Evolutionary conservation across 2,113 vertebrate genomes (phyloP), one percentile per base, ranked within the genome.

Genomic region (Lamprotornis superbus): DNA sequence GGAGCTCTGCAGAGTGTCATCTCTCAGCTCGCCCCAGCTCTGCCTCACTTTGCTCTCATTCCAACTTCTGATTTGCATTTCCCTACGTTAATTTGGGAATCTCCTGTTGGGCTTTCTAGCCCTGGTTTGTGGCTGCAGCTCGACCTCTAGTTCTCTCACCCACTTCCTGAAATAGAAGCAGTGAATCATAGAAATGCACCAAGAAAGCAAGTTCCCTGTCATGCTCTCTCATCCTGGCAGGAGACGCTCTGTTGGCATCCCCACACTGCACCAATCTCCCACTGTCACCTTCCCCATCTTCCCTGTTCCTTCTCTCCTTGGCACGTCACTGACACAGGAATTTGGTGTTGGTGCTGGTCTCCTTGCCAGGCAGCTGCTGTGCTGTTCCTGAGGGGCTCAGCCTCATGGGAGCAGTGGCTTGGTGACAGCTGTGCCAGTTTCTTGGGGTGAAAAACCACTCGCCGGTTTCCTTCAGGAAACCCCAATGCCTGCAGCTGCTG

Each of bases 31-130:
- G 4, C 46, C 57, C 11, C 52, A 78, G 73, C 81, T 83, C 92
- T 95, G 78, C 82, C 79, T 92, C 2, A 4, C 85, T 83, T 92
- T 89, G 87, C 78, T 94, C 81, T 87, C 7, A 0, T 94, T 94
- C 56, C 65, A 83, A 10, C 64, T 92, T 87, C 55, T 19, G 63
- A 83, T 68, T 65, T 83, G 87, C 73, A 81, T 39, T 78, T 96
- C 39, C 33, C 60, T 89, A 74, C 10, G 1, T 95, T 95, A 78
- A 89, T 92, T 89, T 93, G 94, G 80, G 80, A 93, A 92, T 94
- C 95, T 97, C 94, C 94, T 94, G 27, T 94, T 93, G 92, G 83
- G 68, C 67, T 91, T 96, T 90, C 64, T 83, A 78, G 75, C 79
- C 40, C 24, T 65, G 39, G 52, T 94, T 87, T 88, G 85, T 87